A percentile compares a stretch with the other conserved stretches of the same genome.
These are phyloP conservation scores for Drosophila antonietae DNA, from an alignment of 2,888 invertebrate genomes.

Conservation along the genomic window DNA sequence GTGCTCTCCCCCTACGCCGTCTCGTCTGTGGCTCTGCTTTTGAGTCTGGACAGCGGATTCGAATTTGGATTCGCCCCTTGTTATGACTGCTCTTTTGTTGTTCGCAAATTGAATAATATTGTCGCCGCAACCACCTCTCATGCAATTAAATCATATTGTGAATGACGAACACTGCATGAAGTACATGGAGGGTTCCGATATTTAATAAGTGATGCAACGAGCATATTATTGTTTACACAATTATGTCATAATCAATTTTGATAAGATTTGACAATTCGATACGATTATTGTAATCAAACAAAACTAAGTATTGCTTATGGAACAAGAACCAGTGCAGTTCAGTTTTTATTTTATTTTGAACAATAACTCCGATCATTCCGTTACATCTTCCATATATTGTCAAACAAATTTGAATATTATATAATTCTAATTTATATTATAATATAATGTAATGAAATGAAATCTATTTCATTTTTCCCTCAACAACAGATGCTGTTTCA, in stretches of 20 bases:
- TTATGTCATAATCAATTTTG: not conserved
- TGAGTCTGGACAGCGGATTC: constrained; percentile 50
- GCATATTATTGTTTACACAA: not conserved
- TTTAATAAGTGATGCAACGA: not conserved
- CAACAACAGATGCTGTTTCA: not conserved
- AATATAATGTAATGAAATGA: too few relatives aligned
- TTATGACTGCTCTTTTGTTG: constrained; percentile 67
- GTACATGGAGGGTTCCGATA: constrained; percentile 13
- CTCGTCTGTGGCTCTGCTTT: constrained; percentile 38
- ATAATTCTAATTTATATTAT: not conserved
- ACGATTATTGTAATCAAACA: not conserved
- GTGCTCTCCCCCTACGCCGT: not conserved
- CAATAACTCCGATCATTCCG: too few relatives aligned
- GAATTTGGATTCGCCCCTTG: constrained; percentile 67
- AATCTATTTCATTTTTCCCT: not conserved
- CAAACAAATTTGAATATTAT: not conserved
- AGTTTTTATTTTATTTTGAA: not conserved
- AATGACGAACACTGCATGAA: constrained; percentile 12
- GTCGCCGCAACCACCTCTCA: constrained; percentile 44
- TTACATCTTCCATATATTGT: too few relatives aligned
- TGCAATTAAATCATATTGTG: constrained; percentile 64
- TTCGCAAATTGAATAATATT: constrained; percentile 59
- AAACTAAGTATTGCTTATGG: not conserved
- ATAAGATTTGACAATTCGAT: not conserved
- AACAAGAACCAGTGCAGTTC: not conserved